These are phyloP conservation scores for Paragorgia papillata DNA, from an alignment of 92 coral and sea anemone genomes.

Conservation along the genomic window DNA sequence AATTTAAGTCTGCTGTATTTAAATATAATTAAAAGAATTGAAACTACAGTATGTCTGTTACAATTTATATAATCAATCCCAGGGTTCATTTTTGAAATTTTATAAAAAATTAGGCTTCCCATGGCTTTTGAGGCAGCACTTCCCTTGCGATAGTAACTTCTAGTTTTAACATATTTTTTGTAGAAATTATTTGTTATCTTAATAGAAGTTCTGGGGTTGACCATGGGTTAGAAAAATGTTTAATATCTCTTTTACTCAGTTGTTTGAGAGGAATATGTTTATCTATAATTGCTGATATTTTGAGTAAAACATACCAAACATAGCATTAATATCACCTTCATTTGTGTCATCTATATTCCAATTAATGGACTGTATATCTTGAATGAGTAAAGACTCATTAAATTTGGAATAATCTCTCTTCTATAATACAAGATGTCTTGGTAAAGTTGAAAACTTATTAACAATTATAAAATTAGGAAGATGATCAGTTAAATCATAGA, in stretches of 20 bases:
- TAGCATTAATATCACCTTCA: too few relatives aligned
- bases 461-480: conserved; percentile 54
- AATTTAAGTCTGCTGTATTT: too few relatives aligned
- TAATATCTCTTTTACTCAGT: conserved; percentile 47
- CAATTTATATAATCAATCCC: too few relatives aligned
- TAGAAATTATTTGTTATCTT: conserved; percentile 44
- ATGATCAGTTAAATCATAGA: conserved; percentile 54
- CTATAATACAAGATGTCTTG: conserved; percentile 36
- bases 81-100: too few relatives aligned
- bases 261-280: conserved; percentile 50
- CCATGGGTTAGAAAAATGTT: conserved; percentile 54
- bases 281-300: conserved; percentile 17
- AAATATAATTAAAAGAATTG: too few relatives aligned
- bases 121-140: too few relatives aligned
- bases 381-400: conserved; percentile 36
- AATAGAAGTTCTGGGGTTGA: conserved; percentile 49
- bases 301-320: too few relatives aligned
- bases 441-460: conserved; percentile 48
- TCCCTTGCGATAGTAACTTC: too few relatives aligned
- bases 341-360: conserved; percentile 26
- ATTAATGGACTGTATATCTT: conserved; percentile 37
- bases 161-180: conserved; percentile 36
- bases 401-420: conserved; percentile 56
- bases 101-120: too few relatives aligned
- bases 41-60: too few relatives aligned